phyloP scores from a whole-genome alignment of 2,888 invertebrate species.

The Cerceris rybyensis region DNA sequence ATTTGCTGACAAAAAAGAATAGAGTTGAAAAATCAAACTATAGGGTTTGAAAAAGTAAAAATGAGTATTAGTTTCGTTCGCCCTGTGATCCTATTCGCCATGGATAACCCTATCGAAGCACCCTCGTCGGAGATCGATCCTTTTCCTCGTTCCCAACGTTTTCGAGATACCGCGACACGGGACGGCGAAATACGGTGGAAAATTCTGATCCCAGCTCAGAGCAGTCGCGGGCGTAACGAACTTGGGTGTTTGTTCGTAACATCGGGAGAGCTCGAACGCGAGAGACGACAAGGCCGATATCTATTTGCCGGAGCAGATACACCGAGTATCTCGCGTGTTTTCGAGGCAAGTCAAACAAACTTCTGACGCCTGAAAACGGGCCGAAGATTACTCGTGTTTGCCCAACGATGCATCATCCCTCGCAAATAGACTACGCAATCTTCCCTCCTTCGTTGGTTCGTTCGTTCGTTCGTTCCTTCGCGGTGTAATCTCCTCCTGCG shows the following conservation, averaged over 20 bases:
- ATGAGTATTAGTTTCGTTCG: too few species aligned
- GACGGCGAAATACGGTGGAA: too few species aligned
- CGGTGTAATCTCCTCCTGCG: slow-evolving; percentile 4
- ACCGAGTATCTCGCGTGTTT: slow-evolving; percentile 53
- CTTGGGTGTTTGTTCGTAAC: slow-evolving; percentile 31
- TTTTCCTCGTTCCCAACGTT: background rate
- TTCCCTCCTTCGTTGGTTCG: slow-evolving; percentile 16
- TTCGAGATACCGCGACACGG: background rate
- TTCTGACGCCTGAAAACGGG: slow-evolving; percentile 38
- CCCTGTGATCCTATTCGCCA: too few species aligned
- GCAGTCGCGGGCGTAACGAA: slow-evolving; percentile 33
- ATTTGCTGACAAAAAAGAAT: too few species aligned
- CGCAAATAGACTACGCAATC: slow-evolving; percentile 42
- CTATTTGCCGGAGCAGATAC: slow-evolving; percentile 50
- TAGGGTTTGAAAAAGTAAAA: too few species aligned
- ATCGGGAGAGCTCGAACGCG: slow-evolving; percentile 11
- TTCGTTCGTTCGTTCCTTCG: slow-evolving; percentile 1
- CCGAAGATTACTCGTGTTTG: slow-evolving; percentile 55
- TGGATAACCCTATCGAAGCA: slow-evolving; percentile 31
- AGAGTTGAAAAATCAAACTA: too few species aligned
- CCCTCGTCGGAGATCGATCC: slow-evolving; percentile 1
- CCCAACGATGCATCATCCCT: slow-evolving; percentile 55
- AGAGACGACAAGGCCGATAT: slow-evolving; percentile 44
- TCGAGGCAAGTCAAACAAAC: slow-evolving; percentile 51
- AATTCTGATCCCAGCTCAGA: background rate